Base-by-base conservation (phyloP, 2,797 vertebrate species). In the Anableps anableps region DNA sequence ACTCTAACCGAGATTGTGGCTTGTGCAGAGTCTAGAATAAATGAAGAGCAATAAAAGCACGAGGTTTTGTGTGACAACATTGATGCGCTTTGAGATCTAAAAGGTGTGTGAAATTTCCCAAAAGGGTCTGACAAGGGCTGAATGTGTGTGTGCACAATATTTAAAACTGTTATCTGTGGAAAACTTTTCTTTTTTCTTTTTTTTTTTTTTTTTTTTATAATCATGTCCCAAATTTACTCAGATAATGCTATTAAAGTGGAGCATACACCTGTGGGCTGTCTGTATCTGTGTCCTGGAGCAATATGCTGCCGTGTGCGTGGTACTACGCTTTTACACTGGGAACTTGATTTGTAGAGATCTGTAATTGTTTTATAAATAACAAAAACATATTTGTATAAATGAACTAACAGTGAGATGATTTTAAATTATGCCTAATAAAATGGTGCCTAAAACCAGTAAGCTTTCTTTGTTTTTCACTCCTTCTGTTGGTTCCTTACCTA, bases 271-370 rank as follows among this genome's bases (percentile, higher is more conserved):
- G 90, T 94, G 92, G 93, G 88, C 88, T 88, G 87, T 88, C 79
- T 85, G 75, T 47, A 71, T 86, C 88, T 89, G 89, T 88, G 91
- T 94, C 91, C 89, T 88, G 74, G 90, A 94, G 93, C 92, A 93
- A 92, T 93, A 91, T 91, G 93, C 91, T 93, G 82, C 91, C 90
- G 86, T 92, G 91, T 93, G 93, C 86, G 91, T 95, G 96, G 95
- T 97, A 96, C 97, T 96, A 96, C 94, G 95, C 94, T 93, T 94
- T 96, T 97, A 97, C 96, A 97, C 97, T 97, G 97, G 96, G 96
- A 96, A 97, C 96, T 95, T 97, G 94, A 97, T 97, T 96, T 96
- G 96, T 96, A 95, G 91, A 95, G 92, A 89, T 92, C 91, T 94
- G 93, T 92, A 95, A 95, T 95, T 95, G 92, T 94, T 95, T 95